Evolutionary conservation across 2,797 vertebrate species (phyloP).

Genomic region (Hippopotamyrus pictus): DNA sequence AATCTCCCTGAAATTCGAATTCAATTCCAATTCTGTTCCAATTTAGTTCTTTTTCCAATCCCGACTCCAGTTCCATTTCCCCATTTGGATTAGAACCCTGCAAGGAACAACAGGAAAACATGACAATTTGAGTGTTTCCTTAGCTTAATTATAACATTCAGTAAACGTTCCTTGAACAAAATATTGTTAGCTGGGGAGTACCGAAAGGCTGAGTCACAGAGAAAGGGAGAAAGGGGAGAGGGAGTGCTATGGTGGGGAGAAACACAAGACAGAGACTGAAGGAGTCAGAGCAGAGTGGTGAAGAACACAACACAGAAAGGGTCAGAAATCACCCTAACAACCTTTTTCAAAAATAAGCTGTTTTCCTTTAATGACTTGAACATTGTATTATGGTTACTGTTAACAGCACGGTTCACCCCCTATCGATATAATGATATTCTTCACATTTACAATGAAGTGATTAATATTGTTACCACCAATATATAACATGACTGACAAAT

Average conservation of each 20-base stretch:
- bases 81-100: background rate
- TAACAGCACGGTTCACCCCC: constrained; percentile 45
- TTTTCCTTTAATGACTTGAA: constrained; percentile 70
- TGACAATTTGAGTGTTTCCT: background rate
- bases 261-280: background rate
- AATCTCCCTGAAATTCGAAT: background rate
- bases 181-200: background rate
- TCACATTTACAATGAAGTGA: constrained; percentile 52
- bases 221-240: background rate
- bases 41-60: background rate
- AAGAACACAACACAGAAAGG: background rate
- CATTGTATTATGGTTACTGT: constrained; percentile 51
- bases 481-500: constrained; percentile 53
- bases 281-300: background rate
- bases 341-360: constrained; percentile 71
- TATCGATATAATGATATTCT: constrained; percentile 51
- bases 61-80: background rate
- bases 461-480: constrained; percentile 40
- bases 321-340: constrained; percentile 26
- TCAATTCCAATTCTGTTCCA: background rate
- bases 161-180: background rate
- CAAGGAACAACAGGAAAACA: background rate
- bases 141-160: background rate
- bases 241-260: background rate
- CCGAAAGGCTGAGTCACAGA: background rate